A percentile compares a stretch with the other conserved stretches of the same genome.
phyloP scores from a whole-genome alignment of 2,113 vertebrate species.

The western clawed frog (Xenopus tropicalis) region DNA sequence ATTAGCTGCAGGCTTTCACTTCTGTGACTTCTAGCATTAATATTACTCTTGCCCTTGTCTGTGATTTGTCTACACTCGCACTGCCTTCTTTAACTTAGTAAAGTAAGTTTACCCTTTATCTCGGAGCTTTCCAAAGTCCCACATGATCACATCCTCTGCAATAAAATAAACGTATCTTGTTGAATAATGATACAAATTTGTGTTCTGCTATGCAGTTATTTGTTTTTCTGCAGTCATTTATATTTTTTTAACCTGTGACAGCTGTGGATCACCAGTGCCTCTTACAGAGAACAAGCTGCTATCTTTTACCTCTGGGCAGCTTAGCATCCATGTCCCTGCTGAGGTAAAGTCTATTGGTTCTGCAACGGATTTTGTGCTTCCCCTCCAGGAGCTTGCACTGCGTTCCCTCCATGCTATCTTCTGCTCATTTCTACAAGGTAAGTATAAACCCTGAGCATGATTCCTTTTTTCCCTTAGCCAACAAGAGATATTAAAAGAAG shows the following conservation, averaged over 20 bases:
- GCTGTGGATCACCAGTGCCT: conserved; percentile 80
- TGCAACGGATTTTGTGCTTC: conserved; percentile 74
- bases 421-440: conserved; percentile 68
- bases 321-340: conserved; percentile 77
- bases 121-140: too few relatives aligned
- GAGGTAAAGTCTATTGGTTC: conserved; percentile 88
- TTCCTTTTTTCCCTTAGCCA: too few relatives aligned
- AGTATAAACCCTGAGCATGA: neutral
- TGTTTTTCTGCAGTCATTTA: conserved; percentile 22
- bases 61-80: too few relatives aligned
- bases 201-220: conserved; percentile 17
- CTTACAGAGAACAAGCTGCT: conserved; percentile 68
- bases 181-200: too few relatives aligned
- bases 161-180: too few relatives aligned
- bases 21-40: too few relatives aligned
- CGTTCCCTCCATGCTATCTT: conserved; percentile 73
- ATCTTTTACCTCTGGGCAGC: conserved; percentile 69
- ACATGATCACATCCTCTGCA: too few relatives aligned
- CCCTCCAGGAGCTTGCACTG: conserved; percentile 89
- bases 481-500: too few relatives aligned
- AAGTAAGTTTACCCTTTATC: too few relatives aligned
- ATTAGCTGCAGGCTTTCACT: too few relatives aligned
- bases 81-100: too few relatives aligned
- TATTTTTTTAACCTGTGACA: conserved; percentile 55
- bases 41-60: too few relatives aligned